phyloP scores from a whole-genome alignment of 2,797 vertebrate genomes.

The Ceryle rudis region DNA sequence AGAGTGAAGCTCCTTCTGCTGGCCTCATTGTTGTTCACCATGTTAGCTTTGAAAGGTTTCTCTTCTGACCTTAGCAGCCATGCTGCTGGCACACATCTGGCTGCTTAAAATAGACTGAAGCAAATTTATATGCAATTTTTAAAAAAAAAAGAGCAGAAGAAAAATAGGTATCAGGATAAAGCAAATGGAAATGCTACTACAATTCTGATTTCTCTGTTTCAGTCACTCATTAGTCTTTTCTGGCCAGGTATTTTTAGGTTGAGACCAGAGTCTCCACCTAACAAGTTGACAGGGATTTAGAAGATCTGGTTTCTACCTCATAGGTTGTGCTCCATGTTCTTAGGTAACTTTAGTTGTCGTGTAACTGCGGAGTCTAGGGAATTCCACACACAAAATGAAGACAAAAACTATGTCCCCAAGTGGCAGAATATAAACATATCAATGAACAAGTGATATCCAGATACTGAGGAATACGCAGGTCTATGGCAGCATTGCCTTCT shows the following conservation, averaged over 20 bases:
- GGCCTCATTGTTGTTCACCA: neutral
- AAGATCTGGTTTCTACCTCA: neutral
- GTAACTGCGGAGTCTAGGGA: neutral
- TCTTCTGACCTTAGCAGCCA: neutral
- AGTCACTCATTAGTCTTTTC: neutral
- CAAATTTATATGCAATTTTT: neutral
- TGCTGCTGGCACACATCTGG: rapidly evolving
- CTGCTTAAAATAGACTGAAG: constrained; percentile 20
- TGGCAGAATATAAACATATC: neutral
- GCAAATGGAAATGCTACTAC: neutral
- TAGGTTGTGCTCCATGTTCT: neutral
- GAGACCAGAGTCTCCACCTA: neutral
- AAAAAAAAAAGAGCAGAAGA: neutral
- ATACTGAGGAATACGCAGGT: neutral
- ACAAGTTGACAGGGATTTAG: neutral
- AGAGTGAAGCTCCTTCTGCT: neutral
- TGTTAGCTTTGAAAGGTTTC: neutral
- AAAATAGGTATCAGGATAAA: neutral
- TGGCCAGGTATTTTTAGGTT: neutral
- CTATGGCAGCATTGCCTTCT: neutral
- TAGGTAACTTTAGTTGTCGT: neutral
- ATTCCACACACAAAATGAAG: neutral
- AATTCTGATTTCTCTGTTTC: neutral
- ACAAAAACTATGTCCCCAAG: neutral
- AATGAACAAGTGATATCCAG: neutral